Conservation (phyloP, 2,113 vertebrate genomes). For the Cyprinus carpio region DNA sequence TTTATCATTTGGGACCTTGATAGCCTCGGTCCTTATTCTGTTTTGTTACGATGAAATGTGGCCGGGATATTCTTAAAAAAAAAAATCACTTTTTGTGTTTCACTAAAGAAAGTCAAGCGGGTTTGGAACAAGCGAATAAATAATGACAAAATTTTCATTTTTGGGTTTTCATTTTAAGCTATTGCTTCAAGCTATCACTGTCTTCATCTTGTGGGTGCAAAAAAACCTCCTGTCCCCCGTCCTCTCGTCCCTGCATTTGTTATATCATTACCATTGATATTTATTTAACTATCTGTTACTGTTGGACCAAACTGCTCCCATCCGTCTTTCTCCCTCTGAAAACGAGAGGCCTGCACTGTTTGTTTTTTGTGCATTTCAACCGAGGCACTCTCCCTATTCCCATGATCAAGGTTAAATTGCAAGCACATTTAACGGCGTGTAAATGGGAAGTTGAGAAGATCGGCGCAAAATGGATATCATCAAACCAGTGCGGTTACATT, state of each 20-base stretch:
- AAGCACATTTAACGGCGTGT: constrained; percentile 49
- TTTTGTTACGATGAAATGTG: neutral
- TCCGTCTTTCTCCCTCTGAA: constrained; percentile 50
- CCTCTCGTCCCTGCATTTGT: constrained; percentile 41
- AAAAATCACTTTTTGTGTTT: neutral
- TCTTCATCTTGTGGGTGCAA: neutral
- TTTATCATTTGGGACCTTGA: neutral
- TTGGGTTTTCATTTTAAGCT: neutral
- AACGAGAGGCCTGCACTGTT: constrained; percentile 46
- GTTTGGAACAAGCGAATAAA: constrained; percentile 2
- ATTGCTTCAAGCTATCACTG: constrained; percentile 3
- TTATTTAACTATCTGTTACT: constrained; percentile 62
- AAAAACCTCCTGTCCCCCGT: neutral
- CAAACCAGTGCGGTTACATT: constrained; percentile 49
- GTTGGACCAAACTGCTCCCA: constrained; percentile 49
- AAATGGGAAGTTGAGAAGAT: constrained; percentile 43
- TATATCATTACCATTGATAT: constrained; percentile 57
- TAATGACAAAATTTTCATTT: neutral
- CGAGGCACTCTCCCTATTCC: constrained; percentile 47
- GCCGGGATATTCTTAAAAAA: neutral
- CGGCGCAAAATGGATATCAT: constrained; percentile 47
- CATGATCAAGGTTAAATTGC: constrained; percentile 57
- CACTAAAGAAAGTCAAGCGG: neutral
- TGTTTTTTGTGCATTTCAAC: constrained; percentile 58
- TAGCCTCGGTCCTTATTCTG: neutral